Conservation (phyloP, 2,797 vertebrate genomes). For the Gallinago solitaria region DNA sequence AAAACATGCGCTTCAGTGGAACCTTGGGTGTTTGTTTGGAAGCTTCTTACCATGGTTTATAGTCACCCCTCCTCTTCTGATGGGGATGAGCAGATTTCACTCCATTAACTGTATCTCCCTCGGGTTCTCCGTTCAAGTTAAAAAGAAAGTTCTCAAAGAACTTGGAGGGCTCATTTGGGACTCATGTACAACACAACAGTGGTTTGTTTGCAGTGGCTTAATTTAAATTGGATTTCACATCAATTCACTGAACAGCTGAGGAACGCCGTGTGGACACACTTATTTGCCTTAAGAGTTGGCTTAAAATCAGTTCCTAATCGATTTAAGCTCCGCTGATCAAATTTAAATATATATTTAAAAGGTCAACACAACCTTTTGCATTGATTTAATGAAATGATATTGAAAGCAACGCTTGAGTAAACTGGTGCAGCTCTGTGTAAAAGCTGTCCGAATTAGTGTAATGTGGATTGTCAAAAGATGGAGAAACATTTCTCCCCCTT, state of each 20-base stretch:
- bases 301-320: conserved; percentile 52
- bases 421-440: conserved; percentile 14
- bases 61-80: neutral
- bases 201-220: conserved; percentile 36
- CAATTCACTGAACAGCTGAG: conserved; percentile 34
- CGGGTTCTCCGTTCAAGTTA: neutral
- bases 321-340: conserved; percentile 54
- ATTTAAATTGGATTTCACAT: conserved; percentile 62
- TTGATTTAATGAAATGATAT: conserved; percentile 46
- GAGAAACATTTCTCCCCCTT: conserved; percentile 4
- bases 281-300: conserved; percentile 40
- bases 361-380: conserved; percentile 49
- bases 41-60: neutral
- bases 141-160: conserved; percentile 28
- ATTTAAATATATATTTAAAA: conserved; percentile 58
- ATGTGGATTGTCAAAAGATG: conserved; percentile 39
- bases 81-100: neutral
- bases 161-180: neutral
- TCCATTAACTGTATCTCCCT: neutral
- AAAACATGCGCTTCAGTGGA: neutral
- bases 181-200: neutral
- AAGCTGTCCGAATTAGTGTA: conserved; percentile 14
- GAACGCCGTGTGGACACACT: conserved; percentile 2
- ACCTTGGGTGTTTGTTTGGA: neutral
- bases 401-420: conserved; percentile 19